Conservation (phyloP, 2,888 invertebrate genomes). For the Drosophila rellima region DNA sequence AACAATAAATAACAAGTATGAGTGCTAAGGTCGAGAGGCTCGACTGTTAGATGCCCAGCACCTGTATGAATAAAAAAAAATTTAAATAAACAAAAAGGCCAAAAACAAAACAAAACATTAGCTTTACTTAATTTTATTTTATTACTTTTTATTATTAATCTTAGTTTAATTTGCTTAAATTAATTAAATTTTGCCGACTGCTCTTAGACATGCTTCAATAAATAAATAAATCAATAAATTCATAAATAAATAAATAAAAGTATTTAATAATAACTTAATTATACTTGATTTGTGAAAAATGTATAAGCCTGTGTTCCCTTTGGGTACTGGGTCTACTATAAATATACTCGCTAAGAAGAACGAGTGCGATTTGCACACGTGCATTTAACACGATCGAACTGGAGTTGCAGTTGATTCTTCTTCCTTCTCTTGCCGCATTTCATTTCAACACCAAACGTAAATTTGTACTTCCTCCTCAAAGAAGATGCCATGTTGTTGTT, state of each 20-base stretch:
- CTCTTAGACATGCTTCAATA: too few species aligned
- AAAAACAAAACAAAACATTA: too few species aligned
- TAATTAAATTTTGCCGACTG: too few species aligned
- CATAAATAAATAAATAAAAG: too few species aligned
- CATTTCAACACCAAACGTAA: slow-evolving; percentile 80
- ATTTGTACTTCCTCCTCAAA: slow-evolving; percentile 77
- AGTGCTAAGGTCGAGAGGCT: neutral
- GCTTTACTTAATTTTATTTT: too few species aligned
- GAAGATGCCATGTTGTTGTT: slow-evolving; percentile 31
- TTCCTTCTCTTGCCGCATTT: slow-evolving; percentile 56
- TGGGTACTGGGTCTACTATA: neutral
- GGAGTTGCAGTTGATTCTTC: slow-evolving; percentile 16
- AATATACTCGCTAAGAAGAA: slow-evolving; percentile 4
- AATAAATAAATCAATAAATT: too few species aligned
- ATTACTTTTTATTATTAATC: too few species aligned
- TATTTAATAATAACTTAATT: too few species aligned
- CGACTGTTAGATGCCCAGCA: neutral
- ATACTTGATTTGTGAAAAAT: too few species aligned
- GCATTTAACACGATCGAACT: slow-evolving; percentile 53
- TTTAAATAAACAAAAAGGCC: too few species aligned
- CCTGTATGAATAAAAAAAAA: neutral
- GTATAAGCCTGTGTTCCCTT: neutral
- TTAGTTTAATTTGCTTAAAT: too few species aligned
- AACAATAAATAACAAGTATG: slow-evolving; percentile 27
- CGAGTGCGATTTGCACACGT: slow-evolving; percentile 41